Evolutionary conservation across 2,797 vertebrate species (phyloP).

Genomic region (Merluccius polli): DNA sequence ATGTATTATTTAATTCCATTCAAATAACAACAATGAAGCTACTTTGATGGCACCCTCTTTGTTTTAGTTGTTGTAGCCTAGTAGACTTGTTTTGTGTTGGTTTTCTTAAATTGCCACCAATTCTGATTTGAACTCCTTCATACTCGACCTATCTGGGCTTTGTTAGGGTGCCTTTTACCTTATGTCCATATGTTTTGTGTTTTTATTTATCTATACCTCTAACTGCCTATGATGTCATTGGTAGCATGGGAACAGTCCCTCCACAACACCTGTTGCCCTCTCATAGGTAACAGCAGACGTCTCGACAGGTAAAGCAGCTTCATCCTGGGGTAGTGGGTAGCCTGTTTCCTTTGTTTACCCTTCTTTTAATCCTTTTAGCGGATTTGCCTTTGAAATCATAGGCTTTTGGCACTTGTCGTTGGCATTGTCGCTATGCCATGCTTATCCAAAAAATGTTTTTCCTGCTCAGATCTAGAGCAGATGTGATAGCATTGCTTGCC

Average conservation of each 20-base stretch:
- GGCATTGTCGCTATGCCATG: constrained; percentile 17
- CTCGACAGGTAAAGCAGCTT: constrained; percentile 52
- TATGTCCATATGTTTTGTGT: constrained; percentile 42
- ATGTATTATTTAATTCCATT: neutral
- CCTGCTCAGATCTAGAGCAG: constrained; percentile 26
- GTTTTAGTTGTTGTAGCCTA: neutral
- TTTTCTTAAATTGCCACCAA: neutral
- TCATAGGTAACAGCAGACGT: constrained; percentile 48
- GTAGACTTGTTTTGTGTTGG: neutral
- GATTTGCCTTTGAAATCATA: constrained; percentile 25
- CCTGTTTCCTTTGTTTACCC: constrained; percentile 26
- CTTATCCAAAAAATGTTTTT: constrained; percentile 30
- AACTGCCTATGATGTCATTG: constrained; percentile 45
- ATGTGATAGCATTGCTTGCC: constrained; percentile 24
- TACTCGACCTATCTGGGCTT: neutral
- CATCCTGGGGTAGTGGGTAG: constrained; percentile 29
- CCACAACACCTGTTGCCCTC: constrained; percentile 51
- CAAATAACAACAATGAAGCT: neutral
- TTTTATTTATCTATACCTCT: constrained; percentile 51
- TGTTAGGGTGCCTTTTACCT: neutral
- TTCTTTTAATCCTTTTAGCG: neutral
- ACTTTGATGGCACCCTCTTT: neutral
- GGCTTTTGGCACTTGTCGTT: constrained; percentile 25
- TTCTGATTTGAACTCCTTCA: neutral
- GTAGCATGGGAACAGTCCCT: constrained; percentile 40